Evolutionary conservation across 2,113 vertebrate species (phyloP).

Genomic region (Cynopterus brachyotis): DNA sequence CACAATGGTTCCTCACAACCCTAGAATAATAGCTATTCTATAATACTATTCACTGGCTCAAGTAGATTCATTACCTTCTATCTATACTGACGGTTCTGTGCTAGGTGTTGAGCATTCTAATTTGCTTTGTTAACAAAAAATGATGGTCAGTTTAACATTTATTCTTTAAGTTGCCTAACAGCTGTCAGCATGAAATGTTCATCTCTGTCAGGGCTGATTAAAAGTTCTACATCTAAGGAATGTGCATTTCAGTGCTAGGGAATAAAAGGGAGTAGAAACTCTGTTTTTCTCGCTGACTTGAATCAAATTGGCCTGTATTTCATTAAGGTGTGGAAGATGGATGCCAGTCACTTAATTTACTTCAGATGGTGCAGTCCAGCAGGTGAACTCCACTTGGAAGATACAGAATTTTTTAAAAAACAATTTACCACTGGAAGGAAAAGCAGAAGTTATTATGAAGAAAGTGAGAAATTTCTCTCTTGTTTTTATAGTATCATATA

Average conservation of each 20-base stretch:
- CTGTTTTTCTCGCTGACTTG: neutral
- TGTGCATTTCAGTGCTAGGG: neutral
- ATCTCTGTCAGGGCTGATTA: neutral
- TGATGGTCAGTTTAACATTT: neutral
- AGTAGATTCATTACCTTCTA: neutral
- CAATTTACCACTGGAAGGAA: neutral
- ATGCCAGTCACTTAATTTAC: constrained; percentile 2
- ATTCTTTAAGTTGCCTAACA: neutral
- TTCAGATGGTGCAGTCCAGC: neutral
- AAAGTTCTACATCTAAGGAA: neutral
- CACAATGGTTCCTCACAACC: neutral
- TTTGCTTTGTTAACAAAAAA: constrained; percentile 28
- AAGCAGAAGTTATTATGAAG: neutral
- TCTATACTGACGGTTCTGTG: neutral
- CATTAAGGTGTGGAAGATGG: constrained; percentile 44
- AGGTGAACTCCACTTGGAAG: neutral
- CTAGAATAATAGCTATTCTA: neutral
- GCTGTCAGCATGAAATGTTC: neutral
- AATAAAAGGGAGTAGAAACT: neutral
- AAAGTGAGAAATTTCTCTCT: neutral
- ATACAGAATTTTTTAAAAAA: neutral
- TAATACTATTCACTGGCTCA: neutral
- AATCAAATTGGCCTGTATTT: constrained; percentile 20
- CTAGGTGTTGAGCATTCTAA: neutral
- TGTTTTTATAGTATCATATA: neutral